Evolutionary conservation across 2,113 vertebrate genomes (phyloP), one percentile per base, ranked within the genome.

Genomic region (Xenopus borealis): DNA sequence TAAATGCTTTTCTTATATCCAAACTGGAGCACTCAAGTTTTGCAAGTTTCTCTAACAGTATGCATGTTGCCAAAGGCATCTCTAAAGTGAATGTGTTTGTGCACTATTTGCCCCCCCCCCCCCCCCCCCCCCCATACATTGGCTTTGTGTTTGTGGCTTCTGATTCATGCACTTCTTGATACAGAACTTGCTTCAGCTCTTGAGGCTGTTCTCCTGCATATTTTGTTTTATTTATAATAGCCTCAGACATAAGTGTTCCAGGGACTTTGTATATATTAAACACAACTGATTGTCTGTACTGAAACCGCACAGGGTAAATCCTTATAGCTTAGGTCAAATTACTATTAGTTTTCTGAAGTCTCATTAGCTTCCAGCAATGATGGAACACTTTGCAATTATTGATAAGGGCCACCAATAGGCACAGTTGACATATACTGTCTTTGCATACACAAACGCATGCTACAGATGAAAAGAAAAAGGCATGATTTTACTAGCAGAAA

Each of bases 301-400:
- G 17, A 50, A 66, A 66, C 18, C 65, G 47, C 11, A 45, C 18
- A 23, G 46, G 19, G 20, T 52, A 50, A 23, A 44, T 65, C 19
- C 18, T 23, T 50, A 45, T 44, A 18, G 16, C 18, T 20, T 5
- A 50, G 64, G 64, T 66, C 64, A 67, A 20, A 16, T 46, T 50
- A 12, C 46, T 50, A n/a, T 47, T 67, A 23, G 50, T 10, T 18
- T 19, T 45, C 16, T 66, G 17, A n/a, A 12, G 18, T 14, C 10
- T 18, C 45, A 50, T 19, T 67, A 67, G 65, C 45, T 50, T 12
- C 46, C 8, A 16, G 45, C 45, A 67, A 52, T 67, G 45, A 67
- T 47, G 45, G 45, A 67, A 67, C 46, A 20, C 20, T 67, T 66
- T 27, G 45, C 7, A n/a, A 66, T n/a, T 14, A 27, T 27, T 3